These are phyloP conservation scores for Phyllopteryx taeniolatus DNA, from an alignment of 2,113 vertebrate genomes.

Conservation along the genomic window DNA sequence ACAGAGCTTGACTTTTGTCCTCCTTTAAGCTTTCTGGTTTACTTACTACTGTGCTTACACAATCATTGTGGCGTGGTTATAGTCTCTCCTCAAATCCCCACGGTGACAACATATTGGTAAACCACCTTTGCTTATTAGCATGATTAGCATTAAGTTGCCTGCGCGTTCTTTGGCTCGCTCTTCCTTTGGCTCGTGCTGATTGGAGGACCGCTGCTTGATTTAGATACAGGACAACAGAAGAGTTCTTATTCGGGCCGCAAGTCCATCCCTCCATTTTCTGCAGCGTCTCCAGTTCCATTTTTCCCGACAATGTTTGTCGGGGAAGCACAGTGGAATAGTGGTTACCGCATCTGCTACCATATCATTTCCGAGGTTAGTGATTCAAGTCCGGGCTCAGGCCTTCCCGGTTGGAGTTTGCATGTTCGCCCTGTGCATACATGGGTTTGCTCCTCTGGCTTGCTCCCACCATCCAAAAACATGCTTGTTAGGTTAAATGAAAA, in stretches of 20 bases:
- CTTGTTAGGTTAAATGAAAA: background rate
- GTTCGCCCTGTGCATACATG: background rate
- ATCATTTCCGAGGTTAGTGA: background rate
- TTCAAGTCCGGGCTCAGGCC: background rate
- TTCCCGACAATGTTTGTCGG: conserved; percentile 29
- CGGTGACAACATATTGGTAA: conserved; percentile 4
- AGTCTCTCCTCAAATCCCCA: background rate
- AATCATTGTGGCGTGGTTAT: background rate
- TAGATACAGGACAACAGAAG: conserved; percentile 66
- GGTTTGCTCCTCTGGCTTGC: background rate
- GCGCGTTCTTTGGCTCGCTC: conserved; percentile 47
- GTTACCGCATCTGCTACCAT: background rate
- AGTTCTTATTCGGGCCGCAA: conserved; percentile 62
- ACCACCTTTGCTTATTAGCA: conserved; percentile 16
- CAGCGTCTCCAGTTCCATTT: conserved; percentile 66
- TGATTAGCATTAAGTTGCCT: conserved; percentile 51
- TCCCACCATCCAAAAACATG: background rate
- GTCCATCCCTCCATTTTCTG: conserved; percentile 56
- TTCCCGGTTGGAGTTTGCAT: background rate
- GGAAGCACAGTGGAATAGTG: background rate
- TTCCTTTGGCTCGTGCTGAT: conserved; percentile 64
- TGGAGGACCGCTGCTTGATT: conserved; percentile 62
- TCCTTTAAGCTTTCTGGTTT: background rate
- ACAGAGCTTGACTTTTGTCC: background rate
- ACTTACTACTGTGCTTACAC: background rate